Conservation (phyloP, 2,797 vertebrate species). For the Poliocrania exsul region DNA sequence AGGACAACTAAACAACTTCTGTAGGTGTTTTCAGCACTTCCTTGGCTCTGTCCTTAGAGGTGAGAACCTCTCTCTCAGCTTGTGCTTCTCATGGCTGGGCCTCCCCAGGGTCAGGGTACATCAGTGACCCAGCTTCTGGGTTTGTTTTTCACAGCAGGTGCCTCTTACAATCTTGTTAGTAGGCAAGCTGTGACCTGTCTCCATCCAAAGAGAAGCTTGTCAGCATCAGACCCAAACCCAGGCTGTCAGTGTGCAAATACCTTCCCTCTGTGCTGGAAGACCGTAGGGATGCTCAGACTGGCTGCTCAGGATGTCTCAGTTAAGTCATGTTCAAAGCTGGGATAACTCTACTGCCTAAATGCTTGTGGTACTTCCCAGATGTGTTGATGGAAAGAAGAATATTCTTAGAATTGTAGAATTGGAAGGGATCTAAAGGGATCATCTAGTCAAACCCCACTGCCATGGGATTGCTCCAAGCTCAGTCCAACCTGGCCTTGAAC, state of each 20-base stretch:
- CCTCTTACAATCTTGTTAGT: background rate
- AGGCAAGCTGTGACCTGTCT: background rate
- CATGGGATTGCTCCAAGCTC: background rate
- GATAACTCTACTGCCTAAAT: background rate
- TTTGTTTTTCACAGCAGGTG: background rate
- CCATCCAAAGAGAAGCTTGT: background rate
- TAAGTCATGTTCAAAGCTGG: background rate
- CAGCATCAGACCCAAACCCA: background rate
- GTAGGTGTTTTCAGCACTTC: background rate
- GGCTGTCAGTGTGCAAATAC: background rate
- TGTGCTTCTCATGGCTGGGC: background rate
- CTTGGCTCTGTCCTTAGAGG: background rate
- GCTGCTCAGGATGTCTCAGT: background rate
- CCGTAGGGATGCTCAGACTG: background rate
- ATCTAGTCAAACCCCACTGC: background rate
- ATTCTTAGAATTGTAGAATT: background rate
- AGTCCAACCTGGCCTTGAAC: background rate
- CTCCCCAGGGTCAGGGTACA: background rate
- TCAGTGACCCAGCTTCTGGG: background rate
- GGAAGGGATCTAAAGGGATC: background rate
- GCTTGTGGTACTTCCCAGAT: background rate
- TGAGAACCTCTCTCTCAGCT: background rate
- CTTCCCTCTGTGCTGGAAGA: background rate
- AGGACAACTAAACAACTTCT: background rate
- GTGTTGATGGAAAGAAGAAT: background rate